Evolutionary conservation across 2,888 invertebrate genomes (phyloP).

Genomic region (Stenurella melanura): DNA sequence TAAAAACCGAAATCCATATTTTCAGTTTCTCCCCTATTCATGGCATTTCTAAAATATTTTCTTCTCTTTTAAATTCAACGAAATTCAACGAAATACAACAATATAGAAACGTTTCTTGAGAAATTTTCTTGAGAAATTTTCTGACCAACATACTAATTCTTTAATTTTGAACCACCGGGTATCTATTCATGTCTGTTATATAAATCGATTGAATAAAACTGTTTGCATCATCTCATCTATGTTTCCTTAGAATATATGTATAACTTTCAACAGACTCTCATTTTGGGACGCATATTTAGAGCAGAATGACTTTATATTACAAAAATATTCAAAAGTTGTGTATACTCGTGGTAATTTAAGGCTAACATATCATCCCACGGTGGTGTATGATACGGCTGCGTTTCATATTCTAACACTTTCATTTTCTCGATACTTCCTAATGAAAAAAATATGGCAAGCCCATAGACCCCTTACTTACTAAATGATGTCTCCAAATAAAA

Average conservation of each 20-base stretch:
- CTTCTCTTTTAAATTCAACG: too few species aligned
- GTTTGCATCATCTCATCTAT: slow-evolving; percentile 1
- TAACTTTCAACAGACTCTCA: background rate
- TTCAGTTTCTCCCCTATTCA: too few species aligned
- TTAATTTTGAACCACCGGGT: background rate
- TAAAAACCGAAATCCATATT: too few species aligned
- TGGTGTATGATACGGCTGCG: background rate
- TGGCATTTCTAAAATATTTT: too few species aligned
- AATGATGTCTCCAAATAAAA: too few species aligned
- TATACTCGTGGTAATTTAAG: background rate
- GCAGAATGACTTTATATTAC: background rate
- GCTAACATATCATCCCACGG: background rate
- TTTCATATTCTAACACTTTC: slow-evolving; percentile 2
- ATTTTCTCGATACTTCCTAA: background rate
- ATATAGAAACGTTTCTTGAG: too few species aligned
- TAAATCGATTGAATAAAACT: background rate
- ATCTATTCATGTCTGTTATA: background rate
- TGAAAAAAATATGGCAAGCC: background rate
- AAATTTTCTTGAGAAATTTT: too few species aligned
- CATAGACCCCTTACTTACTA: background rate
- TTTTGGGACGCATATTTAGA: slow-evolving; percentile 1
- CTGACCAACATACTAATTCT: background rate
- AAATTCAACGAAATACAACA: too few species aligned
- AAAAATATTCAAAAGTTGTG: background rate
- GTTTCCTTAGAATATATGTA: background rate